These are phyloP conservation scores for Euplexia lucipara DNA, from an alignment of 2,888 invertebrate genomes.

Conservation along the genomic window DNA sequence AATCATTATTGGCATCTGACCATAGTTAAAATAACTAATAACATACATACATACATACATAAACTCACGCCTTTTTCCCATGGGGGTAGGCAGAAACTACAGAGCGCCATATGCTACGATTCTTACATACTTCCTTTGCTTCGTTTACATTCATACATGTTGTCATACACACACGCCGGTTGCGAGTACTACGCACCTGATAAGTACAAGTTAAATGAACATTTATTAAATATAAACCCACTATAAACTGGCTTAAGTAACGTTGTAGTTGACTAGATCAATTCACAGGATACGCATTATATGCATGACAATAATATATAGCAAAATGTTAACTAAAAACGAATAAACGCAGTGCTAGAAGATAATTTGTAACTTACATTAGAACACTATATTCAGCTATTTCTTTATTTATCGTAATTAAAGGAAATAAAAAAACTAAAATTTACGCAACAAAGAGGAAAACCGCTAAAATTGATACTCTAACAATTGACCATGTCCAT, in stretches of 20 bases:
- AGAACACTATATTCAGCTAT: constrained; percentile 33
- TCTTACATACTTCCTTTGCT: no score
- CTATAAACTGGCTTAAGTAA: constrained; percentile 48
- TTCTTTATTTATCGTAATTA: constrained; percentile 22
- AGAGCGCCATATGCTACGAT: no score
- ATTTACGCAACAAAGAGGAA: constrained; percentile 50
- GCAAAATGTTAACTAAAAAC: constrained; percentile 25
- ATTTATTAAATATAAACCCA: constrained; percentile 46
- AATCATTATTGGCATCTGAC: constrained; percentile 40
- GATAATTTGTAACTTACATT: constrained; percentile 31
- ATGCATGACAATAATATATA: constrained; percentile 57
- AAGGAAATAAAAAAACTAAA: constrained; percentile 45
- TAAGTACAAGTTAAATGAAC: constrained; percentile 54
- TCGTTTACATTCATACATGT: no score
- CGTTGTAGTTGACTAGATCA: constrained; percentile 65
- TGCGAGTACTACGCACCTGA: no score
- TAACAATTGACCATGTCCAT: constrained; percentile 74
- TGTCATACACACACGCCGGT: no score
- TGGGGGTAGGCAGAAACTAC: no score
- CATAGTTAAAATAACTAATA: constrained; percentile 48
- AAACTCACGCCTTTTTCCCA: no score
- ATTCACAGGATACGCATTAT: constrained; percentile 64
- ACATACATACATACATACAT: no score
- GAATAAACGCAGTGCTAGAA: constrained; percentile 25
- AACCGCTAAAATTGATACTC: constrained; percentile 59